Conservation (phyloP, 1,140 invertebrate genomes). For the Macrosteles quadrilineatus region DNA sequence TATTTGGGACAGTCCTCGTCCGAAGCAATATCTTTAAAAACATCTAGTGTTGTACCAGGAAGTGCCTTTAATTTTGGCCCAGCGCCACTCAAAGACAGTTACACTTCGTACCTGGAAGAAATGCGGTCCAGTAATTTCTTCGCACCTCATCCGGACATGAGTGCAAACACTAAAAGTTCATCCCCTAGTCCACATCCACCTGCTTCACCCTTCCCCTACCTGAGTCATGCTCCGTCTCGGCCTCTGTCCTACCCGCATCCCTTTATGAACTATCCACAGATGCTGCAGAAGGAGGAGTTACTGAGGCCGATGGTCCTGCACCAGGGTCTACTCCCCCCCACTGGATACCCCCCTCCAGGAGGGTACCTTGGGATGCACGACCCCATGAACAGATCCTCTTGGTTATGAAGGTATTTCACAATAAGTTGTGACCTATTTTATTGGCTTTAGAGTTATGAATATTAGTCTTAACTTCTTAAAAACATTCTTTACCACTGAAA, state of each 20-base stretch:
- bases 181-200: constrained; percentile 47
- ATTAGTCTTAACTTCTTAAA: too few species aligned
- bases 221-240: constrained; percentile 53
- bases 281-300: constrained; percentile 61
- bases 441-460: too few species aligned
- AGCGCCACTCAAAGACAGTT: constrained; percentile 56
- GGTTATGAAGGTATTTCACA: constrained; percentile 45
- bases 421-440: too few species aligned
- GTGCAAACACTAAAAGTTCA: constrained; percentile 52
- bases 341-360: constrained; percentile 56
- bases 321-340: constrained; percentile 56
- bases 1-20: constrained; percentile 55
- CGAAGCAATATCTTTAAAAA: constrained; percentile 59
- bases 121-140: constrained; percentile 41
- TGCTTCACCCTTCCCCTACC: constrained; percentile 54
- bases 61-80: constrained; percentile 71
- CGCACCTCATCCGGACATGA: constrained; percentile 36
- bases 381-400: constrained; percentile 59
- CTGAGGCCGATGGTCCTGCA: constrained; percentile 58
- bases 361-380: constrained; percentile 64
- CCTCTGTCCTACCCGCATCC: constrained; percentile 52
- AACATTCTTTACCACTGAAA: too few species aligned
- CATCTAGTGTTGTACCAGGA: constrained; percentile 62
- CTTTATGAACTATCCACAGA: constrained; percentile 64
- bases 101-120: constrained; percentile 63